phyloP scores from a whole-genome alignment of 2,888 invertebrate species.

The Lasioglossum pauxillum region DNA sequence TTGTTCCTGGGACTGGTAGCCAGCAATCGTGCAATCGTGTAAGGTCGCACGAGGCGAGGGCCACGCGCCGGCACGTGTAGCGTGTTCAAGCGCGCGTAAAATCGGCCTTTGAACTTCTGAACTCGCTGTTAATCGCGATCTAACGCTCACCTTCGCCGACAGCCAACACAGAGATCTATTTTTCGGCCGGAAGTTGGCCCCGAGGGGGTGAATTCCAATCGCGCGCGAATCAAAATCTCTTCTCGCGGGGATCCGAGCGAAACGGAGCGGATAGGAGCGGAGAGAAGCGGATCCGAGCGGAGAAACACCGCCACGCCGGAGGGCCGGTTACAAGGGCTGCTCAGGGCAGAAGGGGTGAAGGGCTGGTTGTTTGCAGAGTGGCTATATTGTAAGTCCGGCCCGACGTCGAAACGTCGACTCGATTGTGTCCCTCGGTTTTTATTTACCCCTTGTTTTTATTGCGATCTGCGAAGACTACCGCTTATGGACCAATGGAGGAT shows the following conservation, averaged over 20 bases:
- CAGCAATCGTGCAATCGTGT: conserved; percentile 53
- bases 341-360: conserved; percentile 1
- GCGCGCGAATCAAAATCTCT: conserved; percentile 61
- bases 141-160: conserved; percentile 72
- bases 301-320: background rate
- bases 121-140: conserved; percentile 73
- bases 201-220: conserved; percentile 60
- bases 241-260: conserved; percentile 31
- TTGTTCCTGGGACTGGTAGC: conserved; percentile 49
- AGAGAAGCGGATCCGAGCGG: conserved; percentile 8
- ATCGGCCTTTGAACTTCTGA: conserved; percentile 78
- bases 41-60: conserved; percentile 60
- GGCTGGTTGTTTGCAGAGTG: conserved; percentile 55
- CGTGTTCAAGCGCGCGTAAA: conserved; percentile 78
- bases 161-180: conserved; percentile 30
- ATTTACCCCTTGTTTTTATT: conserved; percentile 39
- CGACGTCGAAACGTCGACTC: conserved; percentile 54
- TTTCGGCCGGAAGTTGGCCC: conserved; percentile 59
- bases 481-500: background rate
- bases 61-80: conserved; percentile 74
- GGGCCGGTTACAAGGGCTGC: conserved; percentile 16
- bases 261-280: background rate
- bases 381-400: conserved; percentile 61
- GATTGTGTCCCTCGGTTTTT: conserved; percentile 49
- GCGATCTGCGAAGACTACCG: conserved; percentile 2